Conservation (phyloP, 1,140 invertebrate species). For the Epicauta chinensis region DNA sequence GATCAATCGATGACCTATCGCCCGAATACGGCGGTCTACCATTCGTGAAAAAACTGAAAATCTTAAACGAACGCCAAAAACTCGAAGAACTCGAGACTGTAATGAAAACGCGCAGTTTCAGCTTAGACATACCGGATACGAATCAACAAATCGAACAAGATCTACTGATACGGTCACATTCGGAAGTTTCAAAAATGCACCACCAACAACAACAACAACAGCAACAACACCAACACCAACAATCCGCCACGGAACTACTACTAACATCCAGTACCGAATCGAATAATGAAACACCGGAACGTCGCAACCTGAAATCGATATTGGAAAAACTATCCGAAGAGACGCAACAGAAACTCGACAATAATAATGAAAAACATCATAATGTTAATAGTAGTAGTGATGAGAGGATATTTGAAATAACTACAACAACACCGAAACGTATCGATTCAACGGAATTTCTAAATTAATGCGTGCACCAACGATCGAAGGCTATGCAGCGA, state of each 20-base stretch:
- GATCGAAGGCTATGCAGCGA: slow-evolving; percentile 76
- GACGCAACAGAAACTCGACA: slow-evolving; percentile 43
- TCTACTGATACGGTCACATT: slow-evolving; percentile 39
- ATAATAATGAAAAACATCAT: slow-evolving; percentile 13
- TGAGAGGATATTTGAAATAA: slow-evolving; percentile 11
- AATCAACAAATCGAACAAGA: slow-evolving; percentile 49
- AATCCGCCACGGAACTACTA: slow-evolving; percentile 22
- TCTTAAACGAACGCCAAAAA: slow-evolving; percentile 81
- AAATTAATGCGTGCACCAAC: slow-evolving; percentile 71
- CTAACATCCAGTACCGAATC: slow-evolving; percentile 56
- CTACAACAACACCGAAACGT: slow-evolving; percentile 41
- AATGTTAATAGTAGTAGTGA: no score
- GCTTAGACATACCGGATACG: slow-evolving; percentile 67
- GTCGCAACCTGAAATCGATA: slow-evolving; percentile 76
- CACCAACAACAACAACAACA: slow-evolving; percentile 39
- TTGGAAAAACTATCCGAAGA: slow-evolving; percentile 73
- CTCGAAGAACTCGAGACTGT: slow-evolving; percentile 71
- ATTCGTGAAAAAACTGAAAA: slow-evolving; percentile 82
- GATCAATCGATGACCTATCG: slow-evolving; percentile 77
- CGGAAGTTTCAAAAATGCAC: slow-evolving; percentile 52
- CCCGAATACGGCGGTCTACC: slow-evolving; percentile 81
- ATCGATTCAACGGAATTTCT: slow-evolving; percentile 51
- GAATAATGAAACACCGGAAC: slow-evolving; percentile 78
- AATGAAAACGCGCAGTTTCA: slow-evolving; percentile 66
- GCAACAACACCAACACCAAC: slow-evolving; percentile 19